Evolutionary conservation across 2,797 vertebrate genomes (phyloP).

Genomic region (Loriculus beryllinus): DNA sequence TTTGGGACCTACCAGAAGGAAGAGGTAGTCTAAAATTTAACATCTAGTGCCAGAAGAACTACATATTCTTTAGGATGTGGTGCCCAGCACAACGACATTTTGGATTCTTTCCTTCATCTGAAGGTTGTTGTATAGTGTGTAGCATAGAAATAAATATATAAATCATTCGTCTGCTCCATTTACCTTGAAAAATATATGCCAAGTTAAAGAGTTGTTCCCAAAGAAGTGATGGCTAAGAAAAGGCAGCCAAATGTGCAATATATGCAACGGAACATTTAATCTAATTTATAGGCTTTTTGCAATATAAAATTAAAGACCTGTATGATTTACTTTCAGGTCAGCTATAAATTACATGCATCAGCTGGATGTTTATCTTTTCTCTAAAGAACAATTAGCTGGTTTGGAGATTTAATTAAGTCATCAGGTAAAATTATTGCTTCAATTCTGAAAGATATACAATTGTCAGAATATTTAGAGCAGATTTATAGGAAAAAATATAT

Average conservation of each 20-base stretch:
- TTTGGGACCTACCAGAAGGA: neutral
- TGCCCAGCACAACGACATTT: neutral
- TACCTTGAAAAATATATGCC: neutral
- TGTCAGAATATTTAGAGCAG: neutral
- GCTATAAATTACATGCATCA: conserved; percentile 22
- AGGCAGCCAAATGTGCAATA: neutral
- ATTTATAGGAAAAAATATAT: neutral
- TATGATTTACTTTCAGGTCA: conserved; percentile 21
- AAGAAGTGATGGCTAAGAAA: neutral
- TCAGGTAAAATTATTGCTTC: conserved; percentile 7
- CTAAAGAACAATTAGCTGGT: neutral
- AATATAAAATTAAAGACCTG: conserved; percentile 23
- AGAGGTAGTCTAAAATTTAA: neutral
- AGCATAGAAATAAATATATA: neutral
- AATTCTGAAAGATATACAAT: neutral
- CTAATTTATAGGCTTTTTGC: conserved; percentile 7
- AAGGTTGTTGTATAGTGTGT: neutral
- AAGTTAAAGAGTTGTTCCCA: neutral
- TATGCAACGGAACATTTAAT: conserved; percentile 5
- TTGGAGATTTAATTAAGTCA: conserved; percentile 28
- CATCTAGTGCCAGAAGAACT: neutral
- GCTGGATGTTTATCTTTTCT: neutral
- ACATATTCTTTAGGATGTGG: neutral
- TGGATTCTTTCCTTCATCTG: neutral
- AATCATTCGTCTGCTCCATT: neutral